Conservation (phyloP, 2,888 invertebrate genomes). For the Meta bourneti region DNA sequence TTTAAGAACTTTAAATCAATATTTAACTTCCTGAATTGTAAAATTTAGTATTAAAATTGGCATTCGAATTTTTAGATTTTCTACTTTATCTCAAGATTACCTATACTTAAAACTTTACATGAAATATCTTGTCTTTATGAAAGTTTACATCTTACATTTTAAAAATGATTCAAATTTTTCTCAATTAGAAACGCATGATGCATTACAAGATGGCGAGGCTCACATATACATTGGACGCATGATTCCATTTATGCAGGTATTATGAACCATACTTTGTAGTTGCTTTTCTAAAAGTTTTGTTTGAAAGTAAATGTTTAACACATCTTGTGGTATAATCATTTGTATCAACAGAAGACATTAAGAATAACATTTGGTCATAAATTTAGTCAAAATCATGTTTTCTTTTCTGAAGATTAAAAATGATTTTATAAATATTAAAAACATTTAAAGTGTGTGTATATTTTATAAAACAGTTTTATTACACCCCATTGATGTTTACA, state of each 20-base stretch:
- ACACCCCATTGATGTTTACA: no score
- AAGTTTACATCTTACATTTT: background rate
- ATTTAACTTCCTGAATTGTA: no score
- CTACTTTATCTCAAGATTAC: background rate
- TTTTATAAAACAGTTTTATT: no score
- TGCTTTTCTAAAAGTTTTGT: constrained; percentile 11
- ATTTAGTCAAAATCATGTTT: no score
- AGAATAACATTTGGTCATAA: no score
- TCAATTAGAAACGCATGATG: constrained; percentile 71
- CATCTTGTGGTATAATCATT: no score
- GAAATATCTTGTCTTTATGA: background rate
- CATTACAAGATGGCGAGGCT: constrained; percentile 82
- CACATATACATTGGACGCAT: constrained; percentile 82
- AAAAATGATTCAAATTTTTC: background rate
- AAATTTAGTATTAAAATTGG: background rate
- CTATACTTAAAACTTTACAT: background rate
- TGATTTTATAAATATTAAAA: no score
- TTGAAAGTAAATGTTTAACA: background rate
- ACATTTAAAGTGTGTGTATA: no score
- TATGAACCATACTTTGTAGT: background rate
- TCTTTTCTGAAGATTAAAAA: no score
- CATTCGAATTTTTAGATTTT: background rate
- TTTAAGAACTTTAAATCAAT: no score
- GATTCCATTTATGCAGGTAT: constrained; percentile 82
- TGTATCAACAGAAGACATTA: no score